phyloP scores from a whole-genome alignment of 2,888 invertebrate genomes.

The Fabriciana adippe region DNA sequence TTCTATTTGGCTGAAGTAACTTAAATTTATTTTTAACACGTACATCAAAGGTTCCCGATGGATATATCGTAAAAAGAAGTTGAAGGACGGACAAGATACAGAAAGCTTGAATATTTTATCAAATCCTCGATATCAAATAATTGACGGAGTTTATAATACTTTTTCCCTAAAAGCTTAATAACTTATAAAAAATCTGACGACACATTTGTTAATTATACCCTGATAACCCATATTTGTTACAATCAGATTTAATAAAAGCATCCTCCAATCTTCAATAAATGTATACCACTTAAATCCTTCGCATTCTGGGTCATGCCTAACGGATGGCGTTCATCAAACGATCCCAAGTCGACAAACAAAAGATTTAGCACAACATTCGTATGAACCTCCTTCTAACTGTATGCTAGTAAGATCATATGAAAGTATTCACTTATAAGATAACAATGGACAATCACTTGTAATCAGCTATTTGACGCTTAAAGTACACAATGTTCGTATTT shows the following conservation, averaged over 20 bases:
- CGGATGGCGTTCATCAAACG: conserved; percentile 48
- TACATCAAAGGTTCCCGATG: no score
- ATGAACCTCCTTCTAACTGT: conserved; percentile 48
- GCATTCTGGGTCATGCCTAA: conserved; percentile 40
- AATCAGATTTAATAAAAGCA: conserved; percentile 30
- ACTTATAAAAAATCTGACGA: neutral
- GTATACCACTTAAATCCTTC: conserved; percentile 29
- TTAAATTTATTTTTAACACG: no score
- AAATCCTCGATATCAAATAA: no score
- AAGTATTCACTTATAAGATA: conserved; percentile 2
- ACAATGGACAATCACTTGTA: conserved; percentile 28
- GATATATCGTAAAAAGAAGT: no score
- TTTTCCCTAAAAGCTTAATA: neutral
- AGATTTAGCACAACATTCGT: conserved; percentile 55
- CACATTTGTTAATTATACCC: neutral
- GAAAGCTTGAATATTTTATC: no score
- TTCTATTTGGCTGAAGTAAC: no score
- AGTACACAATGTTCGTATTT: conserved; percentile 2
- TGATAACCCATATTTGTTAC: conserved; percentile 13
- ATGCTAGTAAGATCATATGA: conserved; percentile 34
- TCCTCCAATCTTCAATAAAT: conserved; percentile 31
- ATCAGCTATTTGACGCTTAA: conserved; percentile 19
- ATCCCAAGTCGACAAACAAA: conserved; percentile 43
- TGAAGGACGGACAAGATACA: no score
- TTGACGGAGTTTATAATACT: no score